phyloP scores from a whole-genome alignment of 2,797 vertebrate species.

The Florisuga fusca region DNA sequence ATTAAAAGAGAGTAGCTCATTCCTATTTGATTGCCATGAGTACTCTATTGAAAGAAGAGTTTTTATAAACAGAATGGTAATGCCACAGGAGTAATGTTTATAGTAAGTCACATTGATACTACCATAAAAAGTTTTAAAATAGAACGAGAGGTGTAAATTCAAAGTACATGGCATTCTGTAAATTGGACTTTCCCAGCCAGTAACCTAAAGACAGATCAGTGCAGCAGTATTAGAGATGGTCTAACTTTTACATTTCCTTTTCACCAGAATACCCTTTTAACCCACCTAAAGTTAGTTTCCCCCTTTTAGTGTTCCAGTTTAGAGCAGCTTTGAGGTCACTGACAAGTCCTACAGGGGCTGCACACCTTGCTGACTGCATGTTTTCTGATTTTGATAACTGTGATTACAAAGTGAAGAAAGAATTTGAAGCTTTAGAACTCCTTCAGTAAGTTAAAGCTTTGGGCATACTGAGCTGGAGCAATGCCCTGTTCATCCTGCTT shows the following conservation, averaged over 20 bases:
- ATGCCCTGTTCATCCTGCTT: background rate
- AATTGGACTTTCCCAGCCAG: background rate
- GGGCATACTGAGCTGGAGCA: fast-evolving
- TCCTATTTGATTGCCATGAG: background rate
- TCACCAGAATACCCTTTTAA: no score
- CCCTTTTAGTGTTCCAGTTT: background rate
- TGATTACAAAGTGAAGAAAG: background rate
- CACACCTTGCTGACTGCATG: background rate
- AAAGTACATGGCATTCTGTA: background rate
- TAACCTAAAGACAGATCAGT: background rate
- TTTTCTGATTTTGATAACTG: background rate
- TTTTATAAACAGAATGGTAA: background rate
- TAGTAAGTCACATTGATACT: background rate
- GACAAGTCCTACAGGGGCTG: background rate
- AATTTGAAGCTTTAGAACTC: background rate
- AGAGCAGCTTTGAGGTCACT: background rate
- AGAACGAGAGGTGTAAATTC: background rate
- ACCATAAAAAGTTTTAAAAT: background rate
- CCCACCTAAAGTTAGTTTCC: background rate
- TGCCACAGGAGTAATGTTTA: background rate
- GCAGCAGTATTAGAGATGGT: background rate
- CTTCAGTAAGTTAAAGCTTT: background rate
- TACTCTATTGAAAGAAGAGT: background rate
- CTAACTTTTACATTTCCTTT: background rate
- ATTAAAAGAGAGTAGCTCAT: background rate